Base-by-base conservation (phyloP, 2,113 vertebrate genomes). In the Ageneiosus marmoratus region DNA sequence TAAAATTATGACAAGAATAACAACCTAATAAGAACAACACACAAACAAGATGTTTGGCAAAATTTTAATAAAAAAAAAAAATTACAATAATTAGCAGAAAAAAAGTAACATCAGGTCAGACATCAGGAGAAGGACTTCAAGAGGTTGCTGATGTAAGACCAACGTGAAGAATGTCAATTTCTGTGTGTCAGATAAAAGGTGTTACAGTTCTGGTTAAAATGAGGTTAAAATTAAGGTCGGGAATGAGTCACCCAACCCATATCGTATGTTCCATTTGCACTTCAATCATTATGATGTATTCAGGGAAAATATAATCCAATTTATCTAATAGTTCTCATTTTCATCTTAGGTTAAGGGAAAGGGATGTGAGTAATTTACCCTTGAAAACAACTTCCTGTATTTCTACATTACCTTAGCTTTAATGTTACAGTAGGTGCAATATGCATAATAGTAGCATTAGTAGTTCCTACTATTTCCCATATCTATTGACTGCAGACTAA, bases 61-160 rank as follows among this genome's bases (percentile, higher is more conserved):
- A n/a, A 5, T 2, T 9, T 15, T 48, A 48, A 18, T 50, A n/a
- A 2, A 50, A 20, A 16, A 29, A n/a, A 2, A 50, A 29, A 18
- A 29, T 50, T 50, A 29, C 51, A 29, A n/a, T 16, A 29, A 18
- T 74, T 74, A 74, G n/a, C 15, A 74, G 70, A 74, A 74, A 74
- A 74, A n/a, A 16, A 15, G n/a, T 32, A 27, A 48, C 24, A 46
- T 72, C 69, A 44, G 22, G 44, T 12, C 34, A 16, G 67, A 24
- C 67, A 44, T n/a, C n/a, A 48, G 24, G 2, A 3, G 12, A 15
- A 2, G 22, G 13, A 72, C 12, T 22, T 27, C 69, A 24, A 74
- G n/a, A 18, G n/a, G 6, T 16, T 73, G 70, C 4, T 50, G 13
- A 50, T 50, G 13, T 29, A 48, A 73, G n/a, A 48, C 44, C n/a